Conservation (phyloP, 2,797 vertebrate species). For the Artibeus lituratus region DNA sequence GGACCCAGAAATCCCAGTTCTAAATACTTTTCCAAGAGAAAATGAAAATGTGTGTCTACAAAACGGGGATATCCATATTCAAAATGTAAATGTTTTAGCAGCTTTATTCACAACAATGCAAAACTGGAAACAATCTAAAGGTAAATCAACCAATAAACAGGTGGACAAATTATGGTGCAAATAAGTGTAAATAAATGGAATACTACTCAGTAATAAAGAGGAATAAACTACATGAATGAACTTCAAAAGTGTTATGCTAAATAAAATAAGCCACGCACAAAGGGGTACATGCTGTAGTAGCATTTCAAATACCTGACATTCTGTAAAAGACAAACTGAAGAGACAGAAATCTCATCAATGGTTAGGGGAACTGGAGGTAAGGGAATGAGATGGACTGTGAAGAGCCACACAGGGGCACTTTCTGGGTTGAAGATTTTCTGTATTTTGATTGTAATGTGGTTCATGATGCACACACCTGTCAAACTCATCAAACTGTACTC, state of each 20-base stretch:
- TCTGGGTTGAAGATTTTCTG: not conserved
- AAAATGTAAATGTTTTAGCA: conserved; percentile 9
- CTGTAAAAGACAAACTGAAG: not conserved
- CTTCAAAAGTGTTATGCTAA: not conserved
- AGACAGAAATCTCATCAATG: not conserved
- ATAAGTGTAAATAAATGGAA: not conserved
- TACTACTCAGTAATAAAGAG: not conserved
- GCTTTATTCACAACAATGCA: not conserved
- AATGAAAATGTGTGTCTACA: not conserved
- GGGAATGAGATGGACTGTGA: not conserved
- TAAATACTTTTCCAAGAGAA: conserved; percentile 5
- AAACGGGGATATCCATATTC: not conserved
- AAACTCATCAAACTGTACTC: not conserved
- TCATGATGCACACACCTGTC: not conserved
- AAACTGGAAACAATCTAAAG: conserved; percentile 5
- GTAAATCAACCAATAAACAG: not conserved
- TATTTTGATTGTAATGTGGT: not conserved
- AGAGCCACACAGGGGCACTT: not conserved
- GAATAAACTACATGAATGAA: not conserved
- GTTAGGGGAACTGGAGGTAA: not conserved
- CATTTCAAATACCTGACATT: not conserved
- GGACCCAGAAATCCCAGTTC: not conserved
- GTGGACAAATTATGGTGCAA: not conserved
- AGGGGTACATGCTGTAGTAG: not conserved
- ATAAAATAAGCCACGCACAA: conserved; percentile 14